Base-by-base conservation (phyloP, 2,113 vertebrate genomes). In the Columbina picui region DNA sequence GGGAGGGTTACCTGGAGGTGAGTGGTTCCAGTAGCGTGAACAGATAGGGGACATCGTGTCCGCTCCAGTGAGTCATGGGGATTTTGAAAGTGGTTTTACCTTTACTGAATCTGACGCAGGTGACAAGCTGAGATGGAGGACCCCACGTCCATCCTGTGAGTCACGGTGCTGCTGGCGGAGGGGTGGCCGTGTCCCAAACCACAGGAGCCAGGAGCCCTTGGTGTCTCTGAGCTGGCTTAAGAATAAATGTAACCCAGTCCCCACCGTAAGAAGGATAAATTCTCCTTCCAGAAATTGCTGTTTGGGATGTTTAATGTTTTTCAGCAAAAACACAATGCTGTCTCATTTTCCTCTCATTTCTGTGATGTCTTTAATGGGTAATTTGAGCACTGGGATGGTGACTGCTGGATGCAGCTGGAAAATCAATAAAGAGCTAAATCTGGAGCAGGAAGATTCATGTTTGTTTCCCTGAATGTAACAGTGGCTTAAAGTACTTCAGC, bases 351-450 rank as follows among this genome's bases (percentile, higher is more conserved):
- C n/a, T 47, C 38, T 67, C 13, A 2, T 61, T 90, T 80, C 90
- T 59, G 0, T 59, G 59, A 34, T 90, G 45, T 27, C 68, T 78
- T 56, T 63, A 87, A 75, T 60, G 87, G 65, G 56, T 79, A 59
- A 76, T 68, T 77, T 68, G 68, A 90, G 68, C 52, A 3, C 30
- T 71, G 68, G 60, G 89, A 81, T 55, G 80, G 39, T 0, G 12
- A 74, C 76, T 71, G 88, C 80, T 90, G 83, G 63, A 57, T 63
- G 73, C 68, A 96, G 60, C 80, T 84, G 64, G 84, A 75, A 94
- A 94, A 96, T 91, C 86, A 88, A 94, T 94, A 60, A 82, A 80
- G 71, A 78, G 20, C 68, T 94, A 92, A 75, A 92, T 78, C 13
- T 59, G 91, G 88, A 94, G 43, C 4, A 7, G 55, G 21, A 76